These are phyloP conservation scores for Leistus spinibarbis DNA, from an alignment of 2,888 invertebrate species.

Conservation along the genomic window DNA sequence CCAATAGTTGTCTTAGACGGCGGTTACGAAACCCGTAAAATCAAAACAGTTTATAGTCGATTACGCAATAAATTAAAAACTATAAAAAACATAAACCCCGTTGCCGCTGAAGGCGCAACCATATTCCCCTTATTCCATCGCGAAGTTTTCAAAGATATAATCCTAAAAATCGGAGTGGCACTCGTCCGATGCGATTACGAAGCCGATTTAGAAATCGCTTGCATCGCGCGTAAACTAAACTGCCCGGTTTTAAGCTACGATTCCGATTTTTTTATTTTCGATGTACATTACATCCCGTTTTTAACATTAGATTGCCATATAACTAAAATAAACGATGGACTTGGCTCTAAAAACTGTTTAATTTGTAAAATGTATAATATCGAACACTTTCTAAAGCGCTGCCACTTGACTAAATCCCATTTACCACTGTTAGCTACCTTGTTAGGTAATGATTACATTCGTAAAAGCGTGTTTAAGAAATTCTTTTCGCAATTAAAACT, in stretches of 20 bases:
- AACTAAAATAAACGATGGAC: constrained; percentile 43
- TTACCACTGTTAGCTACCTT: constrained; percentile 82
- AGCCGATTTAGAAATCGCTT: constrained; percentile 88
- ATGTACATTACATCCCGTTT: constrained; percentile 81
- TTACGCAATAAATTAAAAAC: constrained; percentile 65
- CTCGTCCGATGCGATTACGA: constrained; percentile 82
- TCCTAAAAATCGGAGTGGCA: constrained; percentile 68
- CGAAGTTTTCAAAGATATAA: constrained; percentile 75
- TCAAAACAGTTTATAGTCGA: constrained; percentile 68
- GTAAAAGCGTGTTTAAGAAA: constrained; percentile 67
- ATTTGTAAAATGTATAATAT: constrained; percentile 76
- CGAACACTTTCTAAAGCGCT: constrained; percentile 69
- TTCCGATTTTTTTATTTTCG: constrained; percentile 92
- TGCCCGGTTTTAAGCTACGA: constrained; percentile 92
- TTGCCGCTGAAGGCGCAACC: constrained; percentile 61
- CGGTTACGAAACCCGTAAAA: constrained; percentile 73
- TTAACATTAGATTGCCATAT: constrained; percentile 65
- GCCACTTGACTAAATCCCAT: constrained; percentile 68
- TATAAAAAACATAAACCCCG: constrained; percentile 63
- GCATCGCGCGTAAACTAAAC: constrained; percentile 74
- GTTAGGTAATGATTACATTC: constrained; percentile 89
- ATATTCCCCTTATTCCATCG: constrained; percentile 79
- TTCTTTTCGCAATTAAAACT: constrained; percentile 72
- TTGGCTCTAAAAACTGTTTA: constrained; percentile 57
- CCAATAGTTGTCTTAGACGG: constrained; percentile 83